These are phyloP conservation scores for Orthonevra nobilis DNA, from an alignment of 2,888 invertebrate species.

Conservation along the genomic window DNA sequence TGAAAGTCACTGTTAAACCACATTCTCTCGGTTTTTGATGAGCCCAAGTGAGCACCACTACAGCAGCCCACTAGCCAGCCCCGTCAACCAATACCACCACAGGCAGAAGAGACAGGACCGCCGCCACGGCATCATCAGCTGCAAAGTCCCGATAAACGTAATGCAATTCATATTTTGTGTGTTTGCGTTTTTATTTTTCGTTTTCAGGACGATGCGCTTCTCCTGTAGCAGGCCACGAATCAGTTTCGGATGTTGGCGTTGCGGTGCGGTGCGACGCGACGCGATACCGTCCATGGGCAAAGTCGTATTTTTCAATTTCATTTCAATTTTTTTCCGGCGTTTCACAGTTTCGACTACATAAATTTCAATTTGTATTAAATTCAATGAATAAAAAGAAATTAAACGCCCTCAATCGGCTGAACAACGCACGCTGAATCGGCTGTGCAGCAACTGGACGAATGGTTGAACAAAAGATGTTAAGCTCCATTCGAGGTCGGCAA, in stretches of 20 bases:
- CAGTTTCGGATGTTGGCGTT: too few relatives aligned
- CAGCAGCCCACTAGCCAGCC: too few relatives aligned
- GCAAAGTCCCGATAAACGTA: slow-evolving; percentile 68
- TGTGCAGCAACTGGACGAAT: neutral
- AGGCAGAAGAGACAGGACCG: too few relatives aligned
- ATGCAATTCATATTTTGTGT: slow-evolving; percentile 71
- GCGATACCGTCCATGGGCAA: slow-evolving; percentile 16
- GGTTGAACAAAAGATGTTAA: slow-evolving; percentile 56
- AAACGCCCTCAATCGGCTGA: slow-evolving; percentile 53
- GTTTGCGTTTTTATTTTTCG: slow-evolving; percentile 59
- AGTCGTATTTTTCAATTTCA: slow-evolving; percentile 69
- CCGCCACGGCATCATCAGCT: slow-evolving; percentile 35
- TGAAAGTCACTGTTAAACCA: slow-evolving; percentile 50
- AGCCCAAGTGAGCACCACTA: neutral
- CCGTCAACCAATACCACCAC: too few relatives aligned
- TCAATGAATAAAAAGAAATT: slow-evolving; percentile 64
- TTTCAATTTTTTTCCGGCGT: slow-evolving; percentile 65
- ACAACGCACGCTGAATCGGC: slow-evolving; percentile 12
- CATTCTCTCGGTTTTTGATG: slow-evolving; percentile 31
- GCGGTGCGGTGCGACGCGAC: neutral
- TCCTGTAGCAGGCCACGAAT: neutral
- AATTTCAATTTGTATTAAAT: slow-evolving; percentile 70
- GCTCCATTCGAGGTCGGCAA: slow-evolving; percentile 22
- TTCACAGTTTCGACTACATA: slow-evolving; percentile 70
- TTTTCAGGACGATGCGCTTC: slow-evolving; percentile 40